Evolutionary conservation across 2,888 invertebrate species (phyloP), one percentile per base, ranked within the genome.

Genomic region (Scaptomyza reducta): DNA sequence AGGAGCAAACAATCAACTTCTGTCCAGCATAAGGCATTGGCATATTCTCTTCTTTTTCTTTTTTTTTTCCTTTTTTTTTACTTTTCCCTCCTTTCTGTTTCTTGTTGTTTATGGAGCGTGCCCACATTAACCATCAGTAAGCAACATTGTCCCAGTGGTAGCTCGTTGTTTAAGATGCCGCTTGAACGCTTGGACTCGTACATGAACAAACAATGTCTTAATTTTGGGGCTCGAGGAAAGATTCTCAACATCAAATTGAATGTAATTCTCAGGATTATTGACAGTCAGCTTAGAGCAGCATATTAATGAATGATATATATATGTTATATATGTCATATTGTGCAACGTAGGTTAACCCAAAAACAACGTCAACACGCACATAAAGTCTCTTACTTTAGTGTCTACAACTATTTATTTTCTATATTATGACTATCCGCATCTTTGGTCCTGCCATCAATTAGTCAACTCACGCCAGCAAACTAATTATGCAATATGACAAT

Each of bases 1-100:
- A 81, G 81, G 88, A 69, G 58, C 79, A 76, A 80, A 80, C 78
- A 83, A 87, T 84, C 76, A 83, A 86, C 83, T 83, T 64, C 49
- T 60, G 64, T 33, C 72, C 60, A 58, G 63, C 79, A 74, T 67
- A 74, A 70, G 88, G 63, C 82, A 86, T 70, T 59, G 73, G 67
- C 58, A 76, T 57, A 68, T 68, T 67, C 55, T 31, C 31, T 31
- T 29, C 9, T 29, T 6, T 1, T 31, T 27, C 2, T 0, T 9
- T 46, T 60, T 59, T 51, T 53, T 35, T 40, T 31, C 27, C 45
- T 29, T 29, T 40, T 46, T 69, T 45, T 59, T 47, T 51, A 45
- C 29, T 35, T 41, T 38, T 41, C 31, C 14, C 38, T 40, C 22
- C 6, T 7, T 25, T 53, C 13, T 53, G 18, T 42, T 29, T 25